Evolutionary conservation across 2,797 vertebrate genomes (phyloP).

Genomic region (Glyptemys insculpta): DNA sequence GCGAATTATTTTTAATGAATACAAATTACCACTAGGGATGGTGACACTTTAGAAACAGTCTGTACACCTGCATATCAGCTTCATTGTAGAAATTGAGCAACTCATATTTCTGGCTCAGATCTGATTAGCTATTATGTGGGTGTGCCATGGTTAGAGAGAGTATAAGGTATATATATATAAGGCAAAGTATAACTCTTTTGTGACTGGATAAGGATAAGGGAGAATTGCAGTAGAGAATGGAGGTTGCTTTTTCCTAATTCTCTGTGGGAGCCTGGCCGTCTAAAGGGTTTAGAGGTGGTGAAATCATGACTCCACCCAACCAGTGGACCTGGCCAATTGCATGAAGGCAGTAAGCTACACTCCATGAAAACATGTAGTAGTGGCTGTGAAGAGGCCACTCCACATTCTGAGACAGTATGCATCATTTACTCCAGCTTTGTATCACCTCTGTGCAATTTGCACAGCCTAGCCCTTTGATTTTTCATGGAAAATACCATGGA

Average conservation of each 20-base stretch:
- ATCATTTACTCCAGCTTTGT: not conserved
- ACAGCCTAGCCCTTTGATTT: not conserved
- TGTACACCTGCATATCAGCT: not conserved
- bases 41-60: not conserved
- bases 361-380: not conserved
- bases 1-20: not conserved
- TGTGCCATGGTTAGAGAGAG: not conserved
- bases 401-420: not conserved
- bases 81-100: not conserved
- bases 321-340: not conserved
- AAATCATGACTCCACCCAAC: not conserved
- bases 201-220: not conserved
- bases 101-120: not conserved
- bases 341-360: not conserved
- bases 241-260: not conserved
- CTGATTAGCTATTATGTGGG: not conserved
- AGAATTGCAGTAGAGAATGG: not conserved
- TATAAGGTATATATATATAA: accelerated
- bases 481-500: not conserved
- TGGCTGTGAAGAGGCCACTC: not conserved
- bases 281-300: not conserved
- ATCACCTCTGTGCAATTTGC: accelerated
- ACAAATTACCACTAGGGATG: not conserved
- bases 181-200: not conserved
- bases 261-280: not conserved